Evolutionary conservation across 1,140 invertebrate species (phyloP).

Genomic region (Bursaphelenchus mucronatus): DNA sequence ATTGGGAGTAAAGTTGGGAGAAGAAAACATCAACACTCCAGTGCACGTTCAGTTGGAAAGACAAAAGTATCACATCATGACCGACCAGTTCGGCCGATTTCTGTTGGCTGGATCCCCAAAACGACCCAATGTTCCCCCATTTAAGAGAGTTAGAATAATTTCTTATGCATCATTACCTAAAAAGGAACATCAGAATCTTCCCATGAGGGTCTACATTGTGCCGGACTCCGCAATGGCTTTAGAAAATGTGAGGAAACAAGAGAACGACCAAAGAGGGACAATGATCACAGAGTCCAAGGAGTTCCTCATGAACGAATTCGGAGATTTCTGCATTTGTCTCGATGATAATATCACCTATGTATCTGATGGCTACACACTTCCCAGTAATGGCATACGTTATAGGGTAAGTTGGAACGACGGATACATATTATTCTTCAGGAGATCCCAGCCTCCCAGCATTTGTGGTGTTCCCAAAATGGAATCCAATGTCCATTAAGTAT

Average conservation of each 20-base stretch:
- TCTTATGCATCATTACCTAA: constrained; percentile 31
- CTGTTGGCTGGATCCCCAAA: constrained; percentile 47
- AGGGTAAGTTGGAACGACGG: constrained; percentile 20
- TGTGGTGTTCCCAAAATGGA: constrained; percentile 57
- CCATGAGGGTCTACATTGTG: constrained; percentile 52
- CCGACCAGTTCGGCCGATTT: constrained; percentile 47
- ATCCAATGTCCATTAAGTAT: constrained; percentile 47
- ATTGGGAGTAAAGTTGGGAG: constrained; percentile 35
- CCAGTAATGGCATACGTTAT: constrained; percentile 33
- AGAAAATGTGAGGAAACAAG: constrained; percentile 53
- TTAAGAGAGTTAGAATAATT: constrained; percentile 49
- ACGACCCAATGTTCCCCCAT: constrained; percentile 37
- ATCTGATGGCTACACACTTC: constrained; percentile 34
- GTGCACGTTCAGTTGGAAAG: constrained; percentile 51
- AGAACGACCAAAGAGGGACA: constrained; percentile 41
- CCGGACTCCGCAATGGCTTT: constrained; percentile 52
- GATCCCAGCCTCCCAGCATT: constrained; percentile 50
- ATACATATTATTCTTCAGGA: constrained; percentile 36
- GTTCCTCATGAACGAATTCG: constrained; percentile 45
- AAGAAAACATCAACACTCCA: constrained; percentile 50
- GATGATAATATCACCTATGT: constrained; percentile 17
- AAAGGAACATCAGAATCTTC: constrained; percentile 8
- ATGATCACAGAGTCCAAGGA: constrained; percentile 46
- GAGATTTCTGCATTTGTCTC: constrained; percentile 52
- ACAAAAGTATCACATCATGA: constrained; percentile 55